Evolutionary conservation across 2,888 invertebrate genomes (phyloP), one percentile per base, ranked within the genome.

Genomic region (Ommatoiulus sabulosus): DNA sequence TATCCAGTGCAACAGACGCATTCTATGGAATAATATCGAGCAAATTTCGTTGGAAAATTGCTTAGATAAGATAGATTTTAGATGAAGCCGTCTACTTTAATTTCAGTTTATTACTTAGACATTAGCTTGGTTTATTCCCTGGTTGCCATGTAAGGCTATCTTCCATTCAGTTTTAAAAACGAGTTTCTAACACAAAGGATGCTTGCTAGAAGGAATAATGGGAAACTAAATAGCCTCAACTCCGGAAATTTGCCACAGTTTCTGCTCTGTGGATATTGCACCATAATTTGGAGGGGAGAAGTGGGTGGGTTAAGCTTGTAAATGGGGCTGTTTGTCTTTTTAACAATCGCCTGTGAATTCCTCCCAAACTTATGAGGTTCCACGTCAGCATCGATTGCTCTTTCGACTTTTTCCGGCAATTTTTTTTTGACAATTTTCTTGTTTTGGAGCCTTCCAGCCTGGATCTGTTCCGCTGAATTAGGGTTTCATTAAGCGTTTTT

Each of bases 221-320:
- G 72, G 72, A 72, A 72, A 72, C 72, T 72, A 72, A 72, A 72
- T 72, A 72, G 72, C 72, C 72, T 72, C 72, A 8, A 72, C 72
- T 72, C 72, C 72, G 72, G 72, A 72, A 72, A 72, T 72, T 72
- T 72, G 72, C 72, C 72, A 72, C 72, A 72, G 72, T 72, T 72
- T 72, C 72, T 72, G 72, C 72, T 72, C 20, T 20, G 72, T 72
- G 72, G 72, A 72, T 72, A 72, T 72, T 72, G 72, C 72, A 24
- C 72, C 72, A 20, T 72, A 72, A 24, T 72, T 72, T 72, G 72
- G 24, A 72, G 24, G 72, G 24, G 72, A 72, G n/a, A 72, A 72
- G 72, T 72, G 72, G 72, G 72, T 72, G 72, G 72, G 72, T 72
- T 72, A 20, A 24, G 72, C 72, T 72, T 24, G 72, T 72, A 72